Percentiles rank a stretch among this genome's conserved stretches.
These are phyloP conservation scores for Drosophila bocqueti DNA, from an alignment of 1,140 invertebrate genomes.

Conservation along the genomic window DNA sequence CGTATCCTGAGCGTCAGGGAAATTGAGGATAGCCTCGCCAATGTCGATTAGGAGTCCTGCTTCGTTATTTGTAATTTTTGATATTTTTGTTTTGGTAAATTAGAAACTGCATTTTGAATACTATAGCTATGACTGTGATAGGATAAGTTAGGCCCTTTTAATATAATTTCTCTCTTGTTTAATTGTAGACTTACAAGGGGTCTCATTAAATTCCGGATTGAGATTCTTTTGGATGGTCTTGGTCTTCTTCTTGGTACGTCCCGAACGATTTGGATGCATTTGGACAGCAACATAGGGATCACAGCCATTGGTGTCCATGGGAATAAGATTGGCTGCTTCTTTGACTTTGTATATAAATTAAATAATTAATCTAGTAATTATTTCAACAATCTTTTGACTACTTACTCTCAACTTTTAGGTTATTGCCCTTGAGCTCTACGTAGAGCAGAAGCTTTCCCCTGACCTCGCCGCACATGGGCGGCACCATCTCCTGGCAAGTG, in stretches of 20 bases:
- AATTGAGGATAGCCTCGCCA: conserved; percentile 95
- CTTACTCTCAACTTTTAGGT: conserved; percentile 94
- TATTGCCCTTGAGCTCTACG: conserved; percentile 91
- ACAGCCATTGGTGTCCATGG: conserved; percentile 99
- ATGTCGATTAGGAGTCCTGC: conserved; percentile 92
- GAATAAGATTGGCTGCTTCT: conserved; percentile 98
- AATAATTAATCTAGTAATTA: neutral
- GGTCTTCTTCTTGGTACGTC: conserved; percentile 98
- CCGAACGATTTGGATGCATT: conserved; percentile 95
- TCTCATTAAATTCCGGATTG: conserved; percentile 99
- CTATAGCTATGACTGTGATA: too few relatives aligned
- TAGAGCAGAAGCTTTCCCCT: conserved; percentile 96
- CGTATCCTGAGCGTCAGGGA: conserved; percentile 93
- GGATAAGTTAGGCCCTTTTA: neutral
- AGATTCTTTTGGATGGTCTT: conserved; percentile 97
- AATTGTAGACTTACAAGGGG: conserved; percentile 92
- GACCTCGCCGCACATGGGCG: conserved; percentile 98
- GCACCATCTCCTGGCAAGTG: conserved; percentile 97
- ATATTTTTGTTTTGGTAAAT: too few relatives aligned
- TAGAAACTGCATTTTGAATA: too few relatives aligned
- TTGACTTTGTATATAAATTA: conserved; percentile 88
- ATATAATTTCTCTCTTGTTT: neutral
- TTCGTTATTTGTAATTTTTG: too few relatives aligned
- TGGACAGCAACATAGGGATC: conserved; percentile 99
- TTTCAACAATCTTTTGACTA: neutral